These are phyloP conservation scores for Tachina lurida DNA, from an alignment of 2,888 invertebrate genomes.

Conservation along the genomic window DNA sequence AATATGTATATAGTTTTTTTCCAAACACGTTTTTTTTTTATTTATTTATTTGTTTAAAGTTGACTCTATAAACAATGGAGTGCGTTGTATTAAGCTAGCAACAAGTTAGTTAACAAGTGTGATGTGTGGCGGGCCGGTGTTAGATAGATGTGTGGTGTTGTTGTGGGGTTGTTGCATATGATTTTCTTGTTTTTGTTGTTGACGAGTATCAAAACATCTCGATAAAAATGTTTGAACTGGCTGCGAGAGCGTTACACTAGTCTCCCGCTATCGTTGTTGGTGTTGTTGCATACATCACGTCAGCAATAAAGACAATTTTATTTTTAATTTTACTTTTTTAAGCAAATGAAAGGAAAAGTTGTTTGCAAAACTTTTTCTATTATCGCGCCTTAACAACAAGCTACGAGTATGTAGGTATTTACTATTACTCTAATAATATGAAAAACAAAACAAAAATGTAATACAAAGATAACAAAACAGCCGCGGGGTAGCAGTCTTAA, in stretches of 20 bases:
- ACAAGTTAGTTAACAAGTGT: conserved; percentile 19
- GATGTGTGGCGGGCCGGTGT: conserved; percentile 3
- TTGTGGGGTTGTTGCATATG: conserved; percentile 39
- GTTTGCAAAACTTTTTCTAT: conserved; percentile 67
- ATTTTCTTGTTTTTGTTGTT: conserved; percentile 13
- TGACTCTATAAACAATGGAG: conserved; percentile 40
- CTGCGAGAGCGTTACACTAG: conserved; percentile 43
- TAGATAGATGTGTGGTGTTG: background rate
- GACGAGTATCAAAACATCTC: conserved; percentile 43
- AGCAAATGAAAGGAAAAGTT: conserved; percentile 70
- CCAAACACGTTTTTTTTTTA: background rate
- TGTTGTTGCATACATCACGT: conserved; percentile 17
- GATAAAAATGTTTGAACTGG: conserved; percentile 61
- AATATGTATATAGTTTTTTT: conserved; percentile 17
- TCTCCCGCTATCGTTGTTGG: conserved; percentile 57
- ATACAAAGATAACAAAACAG: conserved; percentile 30
- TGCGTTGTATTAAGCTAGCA: background rate
- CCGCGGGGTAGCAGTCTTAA: conserved; percentile 20
- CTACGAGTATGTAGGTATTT: background rate
- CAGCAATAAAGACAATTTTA: conserved; percentile 18
- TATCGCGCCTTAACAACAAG: conserved; percentile 59
- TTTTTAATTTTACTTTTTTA: background rate
- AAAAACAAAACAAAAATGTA: conserved; percentile 31
- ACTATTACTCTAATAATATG: conserved; percentile 36
- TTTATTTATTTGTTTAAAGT: background rate